Percentiles rank a stretch among this genome's conserved stretches.
Conservation (phyloP, 2,888 invertebrate genomes). For the Thysanoteuthis rhombus region DNA sequence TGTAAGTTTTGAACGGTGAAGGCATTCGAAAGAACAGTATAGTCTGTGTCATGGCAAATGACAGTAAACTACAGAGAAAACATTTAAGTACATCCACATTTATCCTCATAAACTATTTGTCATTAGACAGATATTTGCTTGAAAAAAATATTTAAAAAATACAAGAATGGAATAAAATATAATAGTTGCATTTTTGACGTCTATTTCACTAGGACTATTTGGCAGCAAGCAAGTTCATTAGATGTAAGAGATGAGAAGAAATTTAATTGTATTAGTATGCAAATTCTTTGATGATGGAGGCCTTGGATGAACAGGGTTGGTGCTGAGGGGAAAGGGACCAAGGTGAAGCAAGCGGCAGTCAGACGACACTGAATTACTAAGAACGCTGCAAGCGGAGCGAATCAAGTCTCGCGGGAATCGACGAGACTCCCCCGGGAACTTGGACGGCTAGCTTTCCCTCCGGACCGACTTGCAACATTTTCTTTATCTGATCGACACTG, state of each 20-base stretch:
- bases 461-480: neutral
- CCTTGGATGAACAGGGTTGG: neutral
- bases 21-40: too few species aligned
- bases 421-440: neutral
- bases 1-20: too few species aligned
- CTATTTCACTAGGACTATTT: neutral
- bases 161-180: neutral
- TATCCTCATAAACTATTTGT: neutral
- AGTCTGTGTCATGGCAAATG: too few species aligned
- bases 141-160: neutral
- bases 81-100: too few species aligned
- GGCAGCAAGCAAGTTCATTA: neutral
- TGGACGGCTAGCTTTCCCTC: neutral
- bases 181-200: neutral
- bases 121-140: neutral
- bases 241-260: neutral
- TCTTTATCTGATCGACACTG: conserved; percentile 12
- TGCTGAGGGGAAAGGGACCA: neutral
- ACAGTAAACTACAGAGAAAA: too few species aligned
- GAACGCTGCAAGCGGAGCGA: neutral
- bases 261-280: conserved; percentile 12
- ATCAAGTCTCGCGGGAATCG: neutral
- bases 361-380: neutral
- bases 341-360: conserved; percentile 12
- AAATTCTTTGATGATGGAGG: neutral